Percentiles rank a stretch among this genome's conserved stretches.
Conservation (phyloP, 2,888 invertebrate species). For the Diarsia brunnea region DNA sequence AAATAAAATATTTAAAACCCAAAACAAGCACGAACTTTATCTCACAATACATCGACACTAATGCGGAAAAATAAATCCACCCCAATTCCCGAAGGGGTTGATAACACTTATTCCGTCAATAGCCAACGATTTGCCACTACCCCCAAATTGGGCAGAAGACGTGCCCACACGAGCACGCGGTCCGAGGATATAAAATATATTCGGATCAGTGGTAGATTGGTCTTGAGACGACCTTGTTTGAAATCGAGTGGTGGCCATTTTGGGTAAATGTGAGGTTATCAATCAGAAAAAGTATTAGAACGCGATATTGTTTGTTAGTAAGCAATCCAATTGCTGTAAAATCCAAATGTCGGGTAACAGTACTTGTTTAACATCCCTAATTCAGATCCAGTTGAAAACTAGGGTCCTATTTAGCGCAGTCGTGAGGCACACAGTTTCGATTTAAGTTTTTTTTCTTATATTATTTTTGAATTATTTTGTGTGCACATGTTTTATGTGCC, state of each 20-base stretch:
- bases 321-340: not conserved
- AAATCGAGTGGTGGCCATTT: constrained; percentile 22
- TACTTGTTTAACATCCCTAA: too few species aligned
- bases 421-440: too few species aligned
- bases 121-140: constrained; percentile 66
- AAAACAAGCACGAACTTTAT: constrained; percentile 54
- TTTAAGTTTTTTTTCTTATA: too few species aligned
- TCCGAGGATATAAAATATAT: constrained; percentile 62
- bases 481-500: too few species aligned
- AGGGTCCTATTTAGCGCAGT: too few species aligned
- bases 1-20: constrained; percentile 6
- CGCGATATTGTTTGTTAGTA: not conserved
- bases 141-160: constrained; percentile 66
- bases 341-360: not conserved
- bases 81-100: constrained; percentile 67
- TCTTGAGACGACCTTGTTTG: constrained; percentile 47
- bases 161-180: constrained; percentile 39
- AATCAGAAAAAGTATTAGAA: constrained; percentile 1
- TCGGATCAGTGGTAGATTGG: constrained; percentile 59
- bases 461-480: too few species aligned
- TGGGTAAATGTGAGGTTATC: constrained; percentile 1
- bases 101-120: constrained; percentile 67
- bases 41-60: constrained; percentile 61
- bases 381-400: too few species aligned
- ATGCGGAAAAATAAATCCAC: constrained; percentile 66